phyloP scores from a whole-genome alignment of 2,113 vertebrate species.

The Cyanoderma ruficeps region DNA sequence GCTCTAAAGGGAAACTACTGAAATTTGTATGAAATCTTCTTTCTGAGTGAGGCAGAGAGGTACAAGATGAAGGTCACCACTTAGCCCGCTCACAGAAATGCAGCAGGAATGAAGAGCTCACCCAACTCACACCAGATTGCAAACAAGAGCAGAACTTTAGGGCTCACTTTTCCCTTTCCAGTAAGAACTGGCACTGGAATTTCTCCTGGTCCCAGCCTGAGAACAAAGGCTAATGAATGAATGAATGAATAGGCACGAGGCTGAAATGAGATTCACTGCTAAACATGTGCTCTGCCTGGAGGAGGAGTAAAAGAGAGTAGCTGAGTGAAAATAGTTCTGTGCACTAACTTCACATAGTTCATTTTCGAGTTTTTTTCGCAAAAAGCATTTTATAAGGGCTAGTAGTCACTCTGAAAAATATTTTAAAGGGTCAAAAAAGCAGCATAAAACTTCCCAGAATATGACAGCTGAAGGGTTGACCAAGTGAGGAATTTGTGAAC shows the following conservation, averaged over 20 bases:
- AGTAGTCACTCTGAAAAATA: not conserved
- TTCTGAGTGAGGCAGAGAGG: not conserved
- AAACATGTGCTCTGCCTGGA: not conserved
- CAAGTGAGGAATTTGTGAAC: not conserved
- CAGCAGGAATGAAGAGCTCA: not conserved
- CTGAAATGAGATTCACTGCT: not conserved
- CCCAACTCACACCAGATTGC: not conserved
- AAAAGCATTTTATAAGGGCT: not conserved
- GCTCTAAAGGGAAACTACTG: not conserved
- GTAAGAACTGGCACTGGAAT: not conserved
- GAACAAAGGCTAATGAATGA: conserved; percentile 19
- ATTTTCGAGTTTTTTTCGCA: not conserved
- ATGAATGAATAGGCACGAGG: not conserved
- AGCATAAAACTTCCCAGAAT: not conserved
- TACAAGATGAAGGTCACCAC: conserved; percentile 12
- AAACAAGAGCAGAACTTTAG: not conserved
- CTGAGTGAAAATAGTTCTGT: not conserved
- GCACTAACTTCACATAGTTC: not conserved
- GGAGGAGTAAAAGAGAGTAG: not conserved
- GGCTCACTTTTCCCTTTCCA: not conserved
- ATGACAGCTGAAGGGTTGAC: not conserved
- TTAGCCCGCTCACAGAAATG: not conserved
- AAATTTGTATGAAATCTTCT: conserved; percentile 25
- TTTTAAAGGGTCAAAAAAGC: not conserved
- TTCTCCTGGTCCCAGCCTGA: not conserved